A percentile compares a stretch with the other conserved stretches of the same genome.
phyloP scores from a whole-genome alignment of 2,888 invertebrate genomes.

The Pyralis farinalis region DNA sequence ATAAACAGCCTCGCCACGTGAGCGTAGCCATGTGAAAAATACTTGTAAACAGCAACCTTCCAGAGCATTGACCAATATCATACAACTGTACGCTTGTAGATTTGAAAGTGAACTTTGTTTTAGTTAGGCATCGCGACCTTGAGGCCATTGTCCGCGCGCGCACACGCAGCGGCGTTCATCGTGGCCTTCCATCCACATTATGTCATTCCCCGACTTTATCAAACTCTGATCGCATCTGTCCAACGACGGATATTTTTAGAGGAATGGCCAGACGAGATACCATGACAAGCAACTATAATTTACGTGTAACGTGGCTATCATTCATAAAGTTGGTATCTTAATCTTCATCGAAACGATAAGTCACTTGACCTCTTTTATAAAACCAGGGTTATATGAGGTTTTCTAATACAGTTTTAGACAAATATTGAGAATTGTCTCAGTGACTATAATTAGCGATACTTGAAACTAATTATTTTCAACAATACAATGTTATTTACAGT shows the following conservation, averaged over 20 bases:
- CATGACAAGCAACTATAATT: not conserved
- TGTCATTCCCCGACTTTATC: constrained; percentile 3
- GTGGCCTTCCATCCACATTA: constrained; percentile 7
- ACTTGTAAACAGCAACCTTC: constrained; percentile 20
- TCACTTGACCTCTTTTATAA: not conserved
- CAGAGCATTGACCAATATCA: constrained; percentile 42
- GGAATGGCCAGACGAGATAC: not conserved
- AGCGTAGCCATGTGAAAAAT: not conserved
- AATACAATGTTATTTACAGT: no score
- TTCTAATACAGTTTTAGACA: no score
- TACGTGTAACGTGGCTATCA: not conserved
- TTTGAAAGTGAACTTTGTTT: constrained; percentile 56
- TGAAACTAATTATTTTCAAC: no score
- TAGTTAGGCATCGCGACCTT: constrained; percentile 27
- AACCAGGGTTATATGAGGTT: no score
- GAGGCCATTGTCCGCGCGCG: constrained; percentile 25
- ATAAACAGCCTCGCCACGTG: not conserved
- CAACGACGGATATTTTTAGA: constrained; percentile 5
- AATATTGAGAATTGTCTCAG: no score
- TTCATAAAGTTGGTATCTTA: not conserved
- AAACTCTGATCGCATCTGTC: constrained; percentile 1
- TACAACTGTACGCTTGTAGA: constrained; percentile 25
- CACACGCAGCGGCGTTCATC: constrained; percentile 1
- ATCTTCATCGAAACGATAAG: not conserved
- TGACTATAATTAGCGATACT: no score